A percentile compares a stretch with the other conserved stretches of the same genome.
Conservation (phyloP, 2,113 vertebrate genomes). For the Ceratotherium simum region DNA sequence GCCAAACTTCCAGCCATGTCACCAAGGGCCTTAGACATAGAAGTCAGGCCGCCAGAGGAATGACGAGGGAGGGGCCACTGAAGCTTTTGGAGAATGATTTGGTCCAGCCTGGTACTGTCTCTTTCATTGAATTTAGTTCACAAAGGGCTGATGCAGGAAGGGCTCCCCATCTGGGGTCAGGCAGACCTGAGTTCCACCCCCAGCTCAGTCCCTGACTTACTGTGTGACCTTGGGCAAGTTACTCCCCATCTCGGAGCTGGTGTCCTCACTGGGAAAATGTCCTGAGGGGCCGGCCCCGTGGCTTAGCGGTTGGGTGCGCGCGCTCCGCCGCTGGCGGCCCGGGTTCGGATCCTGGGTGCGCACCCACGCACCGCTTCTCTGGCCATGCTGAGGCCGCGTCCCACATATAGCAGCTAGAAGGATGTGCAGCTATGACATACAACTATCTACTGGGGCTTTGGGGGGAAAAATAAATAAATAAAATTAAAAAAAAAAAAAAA, state of each 20-base stretch:
- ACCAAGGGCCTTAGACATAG: background rate
- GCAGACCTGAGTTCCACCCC: background rate
- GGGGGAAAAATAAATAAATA: no score
- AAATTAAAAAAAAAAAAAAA: no score
- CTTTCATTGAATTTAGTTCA: background rate
- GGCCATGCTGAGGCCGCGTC: no score
- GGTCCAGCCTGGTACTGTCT: background rate
- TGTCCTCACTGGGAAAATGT: background rate
- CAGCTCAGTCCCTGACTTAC: background rate
- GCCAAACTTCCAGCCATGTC: background rate
- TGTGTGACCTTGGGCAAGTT: background rate
- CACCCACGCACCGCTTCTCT: no score
- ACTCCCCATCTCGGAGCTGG: background rate
- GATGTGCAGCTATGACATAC: no score
- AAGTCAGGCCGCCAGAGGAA: background rate
- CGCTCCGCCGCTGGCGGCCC: no score
- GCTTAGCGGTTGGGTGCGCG: no score
- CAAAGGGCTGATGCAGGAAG: background rate
- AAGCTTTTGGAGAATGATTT: background rate
- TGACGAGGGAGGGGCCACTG: background rate
- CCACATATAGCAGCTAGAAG: no score
- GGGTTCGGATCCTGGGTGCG: no score
- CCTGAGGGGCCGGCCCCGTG: no score
- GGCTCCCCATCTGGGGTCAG: background rate
- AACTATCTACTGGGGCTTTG: no score